Base-by-base conservation (phyloP, 2,113 vertebrate species). In the Synchiropus splendidus region DNA sequence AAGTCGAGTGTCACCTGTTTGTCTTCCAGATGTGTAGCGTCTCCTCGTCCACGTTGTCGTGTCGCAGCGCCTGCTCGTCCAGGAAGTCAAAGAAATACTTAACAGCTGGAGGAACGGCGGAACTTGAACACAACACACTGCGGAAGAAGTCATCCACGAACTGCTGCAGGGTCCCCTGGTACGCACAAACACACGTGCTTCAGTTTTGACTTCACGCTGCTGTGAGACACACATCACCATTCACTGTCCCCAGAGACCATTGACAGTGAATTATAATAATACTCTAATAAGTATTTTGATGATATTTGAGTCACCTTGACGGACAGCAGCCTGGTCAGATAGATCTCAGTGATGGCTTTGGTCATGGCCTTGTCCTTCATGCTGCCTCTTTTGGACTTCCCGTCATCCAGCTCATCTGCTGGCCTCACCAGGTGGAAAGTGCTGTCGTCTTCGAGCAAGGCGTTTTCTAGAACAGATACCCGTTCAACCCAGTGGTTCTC, bases 21-120 rank as follows among this genome's bases (percentile, higher is more conserved):
- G 94, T 98, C 78, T 98, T 98, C 94, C 94, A 98, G 77, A 98
- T 96, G 66, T 98, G 94, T 69, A 97, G 87, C 16, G 94, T 98
- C 64, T 97, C 94, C 49, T 98, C 92, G 21, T 98, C 94, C 53
- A 86, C 89, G 45, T 95, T 95, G 55, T 94, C 90, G 6, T 96
- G 90, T 66, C 88, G 88, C 59, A 82, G 87, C 0, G 92, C 93
- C 81, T 98, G 93, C 49, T 98, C 94, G 12, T 98, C 94, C 78
- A 98, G 69, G 71, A 97, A 98, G 75, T 98, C 94, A 6, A 98
- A 98, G 78, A 95, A 98, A 52, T 97, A 98, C 61, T 98, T 98
- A 52, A 98, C 89, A 1, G 94, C 93, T 0, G 94, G 93, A 1
- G 94, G 92, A 18, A 97, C 91, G 0, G 85, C 82, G 0, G 83